Base-by-base conservation (phyloP, 2,113 vertebrate genomes). In the Narcine bancroftii region DNA sequence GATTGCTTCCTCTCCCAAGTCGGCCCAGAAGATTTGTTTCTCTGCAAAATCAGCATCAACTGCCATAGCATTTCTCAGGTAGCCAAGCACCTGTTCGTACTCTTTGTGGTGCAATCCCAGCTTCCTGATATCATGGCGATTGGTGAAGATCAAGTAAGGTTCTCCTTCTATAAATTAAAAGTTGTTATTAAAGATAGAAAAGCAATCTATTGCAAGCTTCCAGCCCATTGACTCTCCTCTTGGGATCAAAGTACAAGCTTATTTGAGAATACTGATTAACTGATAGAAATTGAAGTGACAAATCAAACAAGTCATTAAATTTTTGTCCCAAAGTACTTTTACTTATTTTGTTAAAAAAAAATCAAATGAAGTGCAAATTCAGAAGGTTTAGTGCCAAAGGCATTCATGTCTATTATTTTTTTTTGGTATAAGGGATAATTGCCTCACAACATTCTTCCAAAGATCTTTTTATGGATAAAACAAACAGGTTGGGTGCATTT, bases 111-210 rank as follows among this genome's bases (percentile, higher is more conserved):
- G 36, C 11, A 85, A n/a, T 33, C 69, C 92, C 65, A 92, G 33
- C 29, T 53, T 66, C 39, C 92, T 79, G 79, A 92, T 87, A n/a
- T 92, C 92, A 73, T 92, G 92, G 33, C 66, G 92, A 85, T 83
- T 92, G 7, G 92, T 92, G 66, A 92, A 92, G 60, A 92, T 45
- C 39, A 92, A 33, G 47, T 69, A 92, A 17, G 92, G 65, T 65
- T 87, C 60, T 39, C 33, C 63, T 39, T 83, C 92, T 92, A 50
- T 15, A n/a, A 65, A 45, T 24, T 19, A 63, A 21, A 2, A 3
- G 11, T 56, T 2, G 76, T 9, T 47, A 24, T 81, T 47, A 76
- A 81, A 75, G 6, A 39, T 36, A 3, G 1, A 36, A 75, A 75
- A 75, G 3, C 15, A 10, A 17, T 29, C 72, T 39, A 75, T 15